Conservation (phyloP, 2,797 vertebrate genomes). For the Amphiprion clarkii region DNA sequence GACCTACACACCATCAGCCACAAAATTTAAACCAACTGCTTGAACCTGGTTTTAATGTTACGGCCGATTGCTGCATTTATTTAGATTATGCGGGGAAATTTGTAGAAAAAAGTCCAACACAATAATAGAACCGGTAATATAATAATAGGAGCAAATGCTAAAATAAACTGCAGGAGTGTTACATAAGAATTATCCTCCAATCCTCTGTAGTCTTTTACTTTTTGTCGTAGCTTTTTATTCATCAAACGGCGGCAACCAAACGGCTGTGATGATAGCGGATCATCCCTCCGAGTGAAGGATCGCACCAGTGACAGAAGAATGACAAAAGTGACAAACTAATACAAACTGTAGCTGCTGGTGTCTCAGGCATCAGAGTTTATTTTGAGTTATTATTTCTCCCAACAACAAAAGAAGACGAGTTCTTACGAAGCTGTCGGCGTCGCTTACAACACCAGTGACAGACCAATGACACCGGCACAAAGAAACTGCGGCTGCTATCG, state of each 20-base stretch:
- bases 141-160: too few relatives aligned
- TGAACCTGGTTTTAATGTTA: too few relatives aligned
- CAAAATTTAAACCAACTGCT: too few relatives aligned
- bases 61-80: too few relatives aligned
- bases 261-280: conserved; percentile 25
- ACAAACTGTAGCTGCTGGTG: conserved; percentile 54
- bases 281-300: conserved; percentile 59
- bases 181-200: conserved; percentile 21
- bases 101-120: too few relatives aligned
- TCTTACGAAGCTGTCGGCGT: conserved; percentile 41
- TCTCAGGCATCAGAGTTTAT: conserved; percentile 47
- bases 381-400: conserved; percentile 41
- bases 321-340: conserved; percentile 58
- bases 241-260: conserved; percentile 19
- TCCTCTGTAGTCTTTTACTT: conserved; percentile 18
- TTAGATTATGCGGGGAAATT: too few relatives aligned
- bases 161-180: conserved; percentile 26
- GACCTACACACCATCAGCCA: too few relatives aligned
- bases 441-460: conserved; percentile 45
- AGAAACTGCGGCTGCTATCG: conserved; percentile 34
- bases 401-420: conserved; percentile 45
- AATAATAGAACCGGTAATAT: too few relatives aligned
- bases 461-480: conserved; percentile 37
- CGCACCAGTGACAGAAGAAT: conserved; percentile 47
- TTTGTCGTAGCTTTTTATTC: conserved; percentile 40